Base-by-base conservation (phyloP, 2,888 invertebrate species). In the Dryadula phaetusa region DNA sequence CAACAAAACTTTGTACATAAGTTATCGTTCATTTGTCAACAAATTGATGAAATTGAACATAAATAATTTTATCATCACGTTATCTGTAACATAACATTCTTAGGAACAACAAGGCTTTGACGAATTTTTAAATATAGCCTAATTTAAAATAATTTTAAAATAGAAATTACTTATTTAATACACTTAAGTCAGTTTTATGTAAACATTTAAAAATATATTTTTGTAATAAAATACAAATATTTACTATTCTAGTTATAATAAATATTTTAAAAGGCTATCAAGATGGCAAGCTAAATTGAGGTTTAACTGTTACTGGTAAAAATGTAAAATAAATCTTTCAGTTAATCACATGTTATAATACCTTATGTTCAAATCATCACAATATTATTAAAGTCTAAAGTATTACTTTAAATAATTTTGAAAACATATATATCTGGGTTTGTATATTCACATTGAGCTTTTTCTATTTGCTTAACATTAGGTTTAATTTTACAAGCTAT, bases 101-200 rank as follows among this genome's bases (percentile, higher is more conserved):
- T 81, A 86, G 81, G 83, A 88, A 87, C 86, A 88, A 87, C 86
- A 88, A 88, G 58, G 6, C 25, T 40, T 25, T 16, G 87, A 89
- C 87, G 86, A 81, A 82, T 75, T 72, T 64, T 70, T 64, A 44
- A 28, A 42, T 49, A 16, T 20, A 60, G 5, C 32, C 16, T 22
- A 16, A 22, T 25, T 40, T 40, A 10, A 40, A 37, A n/a, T n/a
- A 56, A 56, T 2, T 40, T 20, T 22, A 3, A 8, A 34, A n/a
- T 14, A n/a, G 16, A 22, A 14, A 14, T 8, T 40, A 10, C 1
- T 1, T 22, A 4, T 40, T n/a, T 8, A 56, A 5, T 54, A 40
- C 14, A n/a, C 22, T 22, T 56, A 37, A 54, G 37, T 14, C 22
- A 37, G n/a, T 40, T 22, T 40, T 40, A 40, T 22, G 37, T 0